Base-by-base conservation (phyloP, 2,888 invertebrate species). In the Xestoiulus laeticollis region DNA sequence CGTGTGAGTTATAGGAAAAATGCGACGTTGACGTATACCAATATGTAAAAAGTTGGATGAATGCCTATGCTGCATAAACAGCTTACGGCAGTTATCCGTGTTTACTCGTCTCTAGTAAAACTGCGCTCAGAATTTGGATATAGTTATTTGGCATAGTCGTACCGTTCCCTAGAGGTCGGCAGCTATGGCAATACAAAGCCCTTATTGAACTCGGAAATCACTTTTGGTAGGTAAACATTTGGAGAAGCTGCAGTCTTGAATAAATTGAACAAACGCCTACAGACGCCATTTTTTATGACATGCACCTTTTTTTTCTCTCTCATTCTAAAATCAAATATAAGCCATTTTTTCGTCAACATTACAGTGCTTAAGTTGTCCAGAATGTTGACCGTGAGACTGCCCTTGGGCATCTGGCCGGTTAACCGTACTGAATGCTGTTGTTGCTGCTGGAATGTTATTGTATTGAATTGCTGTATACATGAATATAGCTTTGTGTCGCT, bases 121-220 rank as follows among this genome's bases (percentile, higher is more conserved):
- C 68, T 26, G 26, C 68, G 68, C 68, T 68, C 68, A 68, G 68
- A 68, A 68, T 68, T 68, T 68, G 68, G 68, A 68, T 68, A 68
- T 68, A 68, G 68, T 68, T 68, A 68, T 68, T 68, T 68, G 68
- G 68, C 68, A 22, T 26, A 68, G 68, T 68, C 68, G 22, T 68
- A 26, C 68, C 26, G 26, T 68, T 68, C 68, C 68, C 68, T 26
- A 22, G 68, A 68, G 68, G 68, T 68, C 68, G 22, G 26, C 22
- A 68, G 68, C 68, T 22, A 68, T 19, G 68, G 68, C 68, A 22
- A n/a, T 68, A 68, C 68, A 68, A 68, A 68, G 68, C 68, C 68
- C 68, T 68, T 68, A 68, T 68, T 68, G 68, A 68, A 68, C 68
- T 68, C 68, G 68, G 68, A 68, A 68, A 68, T 68, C 68, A 68